A percentile compares a stretch with the other conserved stretches of the same genome.
These are phyloP conservation scores for Microtus oregoni DNA, from an alignment of 2,113 vertebrate genomes.

Conservation along the genomic window DNA sequence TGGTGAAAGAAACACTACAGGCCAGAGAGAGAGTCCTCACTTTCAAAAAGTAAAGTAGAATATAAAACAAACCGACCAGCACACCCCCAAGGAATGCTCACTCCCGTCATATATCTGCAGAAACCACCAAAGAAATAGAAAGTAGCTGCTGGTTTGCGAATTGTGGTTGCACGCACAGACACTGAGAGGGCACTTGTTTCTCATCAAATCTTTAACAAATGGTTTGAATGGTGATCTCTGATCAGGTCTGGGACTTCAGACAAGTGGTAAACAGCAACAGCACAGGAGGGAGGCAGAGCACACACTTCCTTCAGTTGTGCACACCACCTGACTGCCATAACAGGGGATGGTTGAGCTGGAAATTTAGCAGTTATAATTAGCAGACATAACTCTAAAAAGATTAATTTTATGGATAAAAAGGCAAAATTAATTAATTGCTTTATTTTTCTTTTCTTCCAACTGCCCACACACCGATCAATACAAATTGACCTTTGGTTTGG, in stretches of 20 bases:
- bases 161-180: background rate
- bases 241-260: background rate
- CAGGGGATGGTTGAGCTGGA: background rate
- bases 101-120: background rate
- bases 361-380: slow-evolving; percentile 16
- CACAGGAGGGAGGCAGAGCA: background rate
- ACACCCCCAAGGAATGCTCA: background rate
- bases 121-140: background rate
- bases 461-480: background rate
- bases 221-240: slow-evolving; percentile 11
- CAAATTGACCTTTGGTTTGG: background rate
- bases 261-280: background rate
- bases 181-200: background rate
- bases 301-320: background rate
- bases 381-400: background rate
- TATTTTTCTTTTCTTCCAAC: background rate
- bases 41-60: background rate
- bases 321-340: background rate
- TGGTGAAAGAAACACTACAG: background rate
- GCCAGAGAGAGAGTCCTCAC: background rate
- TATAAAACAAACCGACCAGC: background rate
- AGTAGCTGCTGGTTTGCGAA: background rate
- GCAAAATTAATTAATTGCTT: slow-evolving; percentile 1
- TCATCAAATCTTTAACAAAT: background rate
- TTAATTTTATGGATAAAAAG: slow-evolving; percentile 20